A percentile compares a stretch with the other conserved stretches of the same genome.
Evolutionary conservation across 2,797 vertebrate species (phyloP).

Genomic region (Setipinna tenuifilis): DNA sequence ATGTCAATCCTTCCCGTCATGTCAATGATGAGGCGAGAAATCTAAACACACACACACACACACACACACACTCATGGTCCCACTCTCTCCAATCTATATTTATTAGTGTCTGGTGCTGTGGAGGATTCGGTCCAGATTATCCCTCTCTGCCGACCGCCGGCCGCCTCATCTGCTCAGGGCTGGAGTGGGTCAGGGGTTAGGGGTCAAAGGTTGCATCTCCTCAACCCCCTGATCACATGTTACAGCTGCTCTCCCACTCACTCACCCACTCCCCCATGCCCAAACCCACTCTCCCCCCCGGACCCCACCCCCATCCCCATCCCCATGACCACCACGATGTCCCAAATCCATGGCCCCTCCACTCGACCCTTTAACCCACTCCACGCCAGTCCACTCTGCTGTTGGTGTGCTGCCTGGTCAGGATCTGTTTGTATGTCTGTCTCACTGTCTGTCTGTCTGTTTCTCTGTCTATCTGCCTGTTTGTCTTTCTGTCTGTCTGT

Average conservation of each 20-base stretch:
- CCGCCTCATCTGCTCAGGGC: constrained; percentile 10
- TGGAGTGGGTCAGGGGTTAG: neutral
- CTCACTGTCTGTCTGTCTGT: too few species aligned
- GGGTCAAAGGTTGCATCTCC: neutral
- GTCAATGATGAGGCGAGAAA: constrained; percentile 22
- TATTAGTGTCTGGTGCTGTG: neutral
- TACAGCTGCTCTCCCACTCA: constrained; percentile 8
- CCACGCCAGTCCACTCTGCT: too few species aligned
- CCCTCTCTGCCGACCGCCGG: neutral
- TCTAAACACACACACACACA: neutral
- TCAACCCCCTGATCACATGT: neutral
- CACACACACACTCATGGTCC: too few species aligned
- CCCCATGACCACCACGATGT: neutral
- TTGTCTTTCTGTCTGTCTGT: too few species aligned
- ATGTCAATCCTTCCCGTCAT: constrained; percentile 9
- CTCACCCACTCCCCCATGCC: neutral
- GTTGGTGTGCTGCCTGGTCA: too few species aligned
- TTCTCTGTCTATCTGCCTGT: too few species aligned
- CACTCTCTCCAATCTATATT: constrained; percentile 17
- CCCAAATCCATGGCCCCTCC: neutral
- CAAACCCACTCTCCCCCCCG: too few species aligned
- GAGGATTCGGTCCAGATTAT: constrained; percentile 8
- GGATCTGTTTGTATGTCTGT: too few species aligned
- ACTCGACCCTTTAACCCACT: neutral
- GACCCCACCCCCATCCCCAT: too few species aligned